Evolutionary conservation across 1,140 invertebrate genomes (phyloP), one percentile per base, ranked within the genome.

Genomic region (Drosophila miranda): DNA sequence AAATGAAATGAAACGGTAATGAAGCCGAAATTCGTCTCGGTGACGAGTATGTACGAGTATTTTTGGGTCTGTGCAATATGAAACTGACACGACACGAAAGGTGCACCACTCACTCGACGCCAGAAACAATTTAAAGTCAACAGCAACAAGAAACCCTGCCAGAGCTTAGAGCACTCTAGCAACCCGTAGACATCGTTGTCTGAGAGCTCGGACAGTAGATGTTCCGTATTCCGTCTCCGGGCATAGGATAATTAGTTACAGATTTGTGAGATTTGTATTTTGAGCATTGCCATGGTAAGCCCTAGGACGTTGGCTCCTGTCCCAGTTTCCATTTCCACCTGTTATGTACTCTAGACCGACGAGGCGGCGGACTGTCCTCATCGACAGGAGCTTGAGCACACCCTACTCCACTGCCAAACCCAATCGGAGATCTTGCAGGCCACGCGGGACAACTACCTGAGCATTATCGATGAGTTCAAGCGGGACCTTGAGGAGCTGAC

Each of bases 1-100:
- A 77, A 89, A 67, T 69, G 76, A 77, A 87, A 88, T 76, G 83
- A 79, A 83, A 74, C 73, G 78, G 75, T 87, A 87, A 87, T 87
- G 72, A 88, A 88, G 75, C 53, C 67, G 48, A 86, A 83, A 74
- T 86, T 80, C 72, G 60, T 57, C 46, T 66, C 64, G 46, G 50
- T 34, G 66, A 75, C 76, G 72, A 26, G 23, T 75, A 75, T 79
- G n/a, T 44, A 26, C 23, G 23, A 26, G 14, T 26, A 14, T 30
- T 43, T 16, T 62, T 46, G 51, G 34, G 8, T 66, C 50, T 34
- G 14, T 66, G 72, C 51, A 69, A 59, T 64, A 58, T 43, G 55
- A 53, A 42, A 28, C 44, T 48, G 50, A 56, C 79, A 80, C 80
- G 81, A 83, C 75, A 80, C 80, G 81, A 83, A 64, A 75, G 61